A percentile compares a stretch with the other conserved stretches of the same genome.
These are phyloP conservation scores for Elgonia sp. DNA, from an alignment of 2,888 invertebrate species.

Conservation along the genomic window DNA sequence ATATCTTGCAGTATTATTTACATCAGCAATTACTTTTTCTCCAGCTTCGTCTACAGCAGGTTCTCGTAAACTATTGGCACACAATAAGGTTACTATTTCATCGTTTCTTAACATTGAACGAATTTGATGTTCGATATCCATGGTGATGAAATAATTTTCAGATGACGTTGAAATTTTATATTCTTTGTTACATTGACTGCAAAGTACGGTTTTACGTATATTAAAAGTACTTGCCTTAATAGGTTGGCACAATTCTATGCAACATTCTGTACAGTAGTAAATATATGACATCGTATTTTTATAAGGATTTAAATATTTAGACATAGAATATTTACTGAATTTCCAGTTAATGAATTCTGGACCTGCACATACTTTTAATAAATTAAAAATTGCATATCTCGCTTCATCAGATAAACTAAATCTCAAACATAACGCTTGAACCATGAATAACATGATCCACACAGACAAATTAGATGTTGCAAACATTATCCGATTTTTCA, in stretches of 20 bases:
- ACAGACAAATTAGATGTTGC: background rate
- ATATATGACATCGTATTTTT: slow-evolving; percentile 28
- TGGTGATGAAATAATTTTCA: slow-evolving; percentile 41
- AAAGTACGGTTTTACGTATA: background rate
- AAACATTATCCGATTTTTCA: slow-evolving; percentile 43
- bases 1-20: slow-evolving; percentile 20
- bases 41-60: background rate
- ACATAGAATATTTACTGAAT: slow-evolving; percentile 32
- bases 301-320: slow-evolving; percentile 24
- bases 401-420: slow-evolving; percentile 33
- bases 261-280: slow-evolving; percentile 37
- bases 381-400: slow-evolving; percentile 25
- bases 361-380: slow-evolving; percentile 29
- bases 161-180: slow-evolving; percentile 12
- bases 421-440: slow-evolving; percentile 8
- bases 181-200: slow-evolving; percentile 20
- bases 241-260: slow-evolving; percentile 12
- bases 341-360: slow-evolving; percentile 25
- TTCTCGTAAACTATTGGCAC: background rate
- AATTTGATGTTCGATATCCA: slow-evolving; percentile 44
- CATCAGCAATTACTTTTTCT: slow-evolving; percentile 8
- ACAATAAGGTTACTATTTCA: background rate
- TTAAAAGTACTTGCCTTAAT: slow-evolving; percentile 1
- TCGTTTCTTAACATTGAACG: slow-evolving; percentile 28
- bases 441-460: slow-evolving; percentile 4